Percentiles rank a stretch among this genome's conserved stretches.
Conservation (phyloP, 2,888 invertebrate genomes). For the Drosophila kokeensis region DNA sequence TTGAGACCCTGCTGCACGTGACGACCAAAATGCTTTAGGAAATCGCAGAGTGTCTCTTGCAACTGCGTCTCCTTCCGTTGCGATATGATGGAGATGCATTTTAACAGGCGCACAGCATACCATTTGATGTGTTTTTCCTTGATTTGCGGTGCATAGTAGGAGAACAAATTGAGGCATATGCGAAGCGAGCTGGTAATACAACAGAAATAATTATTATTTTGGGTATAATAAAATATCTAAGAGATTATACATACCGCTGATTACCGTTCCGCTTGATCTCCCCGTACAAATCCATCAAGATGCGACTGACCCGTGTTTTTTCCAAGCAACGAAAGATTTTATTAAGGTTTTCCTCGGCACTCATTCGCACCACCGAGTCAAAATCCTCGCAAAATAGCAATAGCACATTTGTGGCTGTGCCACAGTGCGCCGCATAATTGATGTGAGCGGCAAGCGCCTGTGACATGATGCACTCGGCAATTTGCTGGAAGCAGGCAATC, state of each 20-base stretch:
- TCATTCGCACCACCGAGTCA: conserved; percentile 91
- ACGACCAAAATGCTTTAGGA: conserved; percentile 83
- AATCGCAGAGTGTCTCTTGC: conserved; percentile 83
- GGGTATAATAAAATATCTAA: neutral
- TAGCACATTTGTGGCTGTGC: conserved; percentile 90
- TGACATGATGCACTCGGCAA: conserved; percentile 89
- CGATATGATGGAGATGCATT: conserved; percentile 90
- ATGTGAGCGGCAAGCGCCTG: conserved; percentile 85
- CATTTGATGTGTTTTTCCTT: conserved; percentile 91
- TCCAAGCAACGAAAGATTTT: conserved; percentile 90
- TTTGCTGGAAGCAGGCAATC: conserved; percentile 89
- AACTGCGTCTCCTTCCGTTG: conserved; percentile 88
- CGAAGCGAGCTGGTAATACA: conserved; percentile 87
- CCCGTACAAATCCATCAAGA: conserved; percentile 92
- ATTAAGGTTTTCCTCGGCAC: conserved; percentile 93
- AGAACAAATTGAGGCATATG: conserved; percentile 91
- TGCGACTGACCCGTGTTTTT: conserved; percentile 89
- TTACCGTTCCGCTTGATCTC: conserved; percentile 92
- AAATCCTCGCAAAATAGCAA: conserved; percentile 90
- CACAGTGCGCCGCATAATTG: conserved; percentile 88
- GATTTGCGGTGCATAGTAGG: conserved; percentile 90
- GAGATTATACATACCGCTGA: conserved; percentile 74
- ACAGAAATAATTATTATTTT: neutral
- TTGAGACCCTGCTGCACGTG: conserved; percentile 84
- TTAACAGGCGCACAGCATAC: conserved; percentile 91